Evolutionary conservation across 1,140 invertebrate genomes (phyloP), one percentile per base, ranked within the genome.

Genomic region (Penaeus vannamei): DNA sequence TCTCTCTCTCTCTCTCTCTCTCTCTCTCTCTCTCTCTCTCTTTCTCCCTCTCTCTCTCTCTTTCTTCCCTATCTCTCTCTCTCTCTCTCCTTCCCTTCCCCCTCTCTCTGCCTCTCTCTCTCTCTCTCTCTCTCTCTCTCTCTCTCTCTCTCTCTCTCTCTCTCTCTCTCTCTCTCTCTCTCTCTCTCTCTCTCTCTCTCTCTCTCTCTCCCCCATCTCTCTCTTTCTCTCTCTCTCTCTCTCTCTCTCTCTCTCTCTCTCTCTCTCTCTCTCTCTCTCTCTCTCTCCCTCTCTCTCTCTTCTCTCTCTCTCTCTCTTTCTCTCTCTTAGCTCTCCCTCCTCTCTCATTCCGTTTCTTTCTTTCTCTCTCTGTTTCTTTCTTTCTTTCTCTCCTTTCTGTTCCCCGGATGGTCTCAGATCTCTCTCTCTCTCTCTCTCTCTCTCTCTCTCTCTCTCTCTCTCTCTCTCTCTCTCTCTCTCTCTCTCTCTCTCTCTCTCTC

Each of bases 401-500:
- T n/a, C 62, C 62, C 62, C 62, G n/a, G 17, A 64, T n/a, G 17
- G 62, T 64, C 62, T n/a, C n/a, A n/a, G n/a, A n/a, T n/a, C n/a
- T n/a, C n/a, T n/a, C n/a, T n/a, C n/a, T n/a, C n/a, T n/a, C 62
- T 64, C 62, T 64, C n/a, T 64, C 62, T n/a, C 62, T 64, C n/a
- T 64, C 62, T n/a, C 62, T 64, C 62, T 64, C 17, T n/a, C 62
- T 64, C n/a, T n/a, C 62, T n/a, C 62, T 64, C n/a, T n/a, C n/a
- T 64, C n/a, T n/a, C 17, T 64, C 62, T 64, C 62, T n/a, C 62
- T n/a, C n/a, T 64, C n/a, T 64, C 62, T n/a, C 62, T 64, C 62
- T 64, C 62, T 64, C n/a, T 64, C n/a, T 64, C 62, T 64, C 62
- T 64, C 62, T n/a, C 62, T 64, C n/a, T n/a, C n/a, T n/a, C n/a